These are phyloP conservation scores for Hycleus phaleratus DNA, from an alignment of 1,140 invertebrate genomes.

Conservation along the genomic window DNA sequence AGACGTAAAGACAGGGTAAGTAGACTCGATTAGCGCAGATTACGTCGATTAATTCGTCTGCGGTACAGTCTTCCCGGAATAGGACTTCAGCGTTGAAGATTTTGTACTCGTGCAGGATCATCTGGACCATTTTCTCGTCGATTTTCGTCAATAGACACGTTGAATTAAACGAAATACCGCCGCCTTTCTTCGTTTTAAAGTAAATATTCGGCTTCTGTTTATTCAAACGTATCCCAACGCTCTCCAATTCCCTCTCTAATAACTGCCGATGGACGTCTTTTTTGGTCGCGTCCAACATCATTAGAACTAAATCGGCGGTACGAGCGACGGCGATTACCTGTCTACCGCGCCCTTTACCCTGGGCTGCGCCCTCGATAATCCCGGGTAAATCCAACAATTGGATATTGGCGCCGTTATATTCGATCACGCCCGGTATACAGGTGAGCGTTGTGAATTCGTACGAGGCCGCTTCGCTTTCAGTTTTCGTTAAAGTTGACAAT, in stretches of 20 bases:
- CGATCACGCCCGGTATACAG: conserved; percentile 98
- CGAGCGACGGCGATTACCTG: conserved; percentile 94
- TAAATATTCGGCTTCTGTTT: conserved; percentile 95
- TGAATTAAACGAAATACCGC: conserved; percentile 97
- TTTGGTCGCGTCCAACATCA: conserved; percentile 98
- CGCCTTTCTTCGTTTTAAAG: conserved; percentile 97
- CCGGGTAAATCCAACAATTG: conserved; percentile 96
- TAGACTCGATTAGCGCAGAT: conserved; percentile 96
- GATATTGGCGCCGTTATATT: conserved; percentile 97
- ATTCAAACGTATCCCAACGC: conserved; percentile 93
- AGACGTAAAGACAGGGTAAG: conserved; percentile 94
- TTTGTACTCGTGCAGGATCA: conserved; percentile 98
- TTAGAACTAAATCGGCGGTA: conserved; percentile 93
- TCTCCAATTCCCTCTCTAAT: conserved; percentile 89
- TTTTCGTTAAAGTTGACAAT: conserved; percentile 86
- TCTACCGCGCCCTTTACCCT: conserved; percentile 78
- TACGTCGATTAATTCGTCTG: conserved; percentile 99
- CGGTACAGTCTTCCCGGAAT: conserved; percentile 91
- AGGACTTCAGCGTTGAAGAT: conserved; percentile 98
- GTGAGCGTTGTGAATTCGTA: conserved; percentile 99
- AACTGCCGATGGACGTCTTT: conserved; percentile 87
- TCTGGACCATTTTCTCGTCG: conserved; percentile 96
- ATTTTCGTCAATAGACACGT: conserved; percentile 89
- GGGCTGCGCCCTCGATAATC: conserved; percentile 94
- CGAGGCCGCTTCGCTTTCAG: conserved; percentile 90